phyloP scores from a whole-genome alignment of 2,113 vertebrate species.

The mouse (Mus musculus) region GRCm39 chr7:88841501-88842000 shows the following conservation, averaged over 20 bases:
- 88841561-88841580: neutral
- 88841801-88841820: neutral
- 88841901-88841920: slow-evolving; percentile 8
- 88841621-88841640: neutral
- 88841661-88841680: too few relatives aligned
- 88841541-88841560: neutral
- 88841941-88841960: neutral
- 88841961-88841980: neutral
- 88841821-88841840: neutral
- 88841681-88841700: neutral
- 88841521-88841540: neutral
- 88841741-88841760: neutral
- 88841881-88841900: neutral
- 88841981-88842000: neutral
- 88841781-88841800: neutral
- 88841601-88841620: neutral
- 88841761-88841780: neutral
- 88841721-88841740: neutral
- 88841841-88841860: neutral
- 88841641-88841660: neutral
- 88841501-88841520: neutral
- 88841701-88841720: neutral
- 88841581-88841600: neutral
- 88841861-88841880: neutral
- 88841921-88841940: neutral